Evolutionary conservation across 2,888 invertebrate genomes (phyloP).

Genomic region (Cerastis rubricosa): DNA sequence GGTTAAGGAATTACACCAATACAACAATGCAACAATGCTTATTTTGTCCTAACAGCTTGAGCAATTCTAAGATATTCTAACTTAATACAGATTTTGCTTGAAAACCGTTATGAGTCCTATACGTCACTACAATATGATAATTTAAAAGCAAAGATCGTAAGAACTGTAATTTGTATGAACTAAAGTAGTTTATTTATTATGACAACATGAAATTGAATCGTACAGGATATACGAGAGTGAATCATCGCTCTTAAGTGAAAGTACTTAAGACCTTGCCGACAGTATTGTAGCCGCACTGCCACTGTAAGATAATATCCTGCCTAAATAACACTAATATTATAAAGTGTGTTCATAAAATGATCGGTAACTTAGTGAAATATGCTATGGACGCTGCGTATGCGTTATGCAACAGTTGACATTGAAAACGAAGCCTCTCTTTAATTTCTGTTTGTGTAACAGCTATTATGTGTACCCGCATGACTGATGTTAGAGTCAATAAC

Average conservation of each 20-base stretch:
- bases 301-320: not conserved
- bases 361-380: not conserved
- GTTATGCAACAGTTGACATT: slow-evolving; percentile 64
- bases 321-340: not conserved
- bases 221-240: slow-evolving; percentile 7
- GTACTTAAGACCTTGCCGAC: slow-evolving; percentile 51
- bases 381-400: slow-evolving; percentile 32
- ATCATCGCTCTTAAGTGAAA: slow-evolving; percentile 45
- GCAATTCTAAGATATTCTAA: slow-evolving; percentile 2
- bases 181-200: not conserved
- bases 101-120: not conserved
- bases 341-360: slow-evolving; percentile 13
- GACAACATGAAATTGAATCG: not conserved
- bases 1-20: slow-evolving; percentile 14
- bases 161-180: not conserved
- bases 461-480: slow-evolving; percentile 55
- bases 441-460: slow-evolving; percentile 49
- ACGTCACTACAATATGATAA: not conserved
- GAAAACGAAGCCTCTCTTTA: slow-evolving; percentile 60
- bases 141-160: not conserved
- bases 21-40: slow-evolving; percentile 30
- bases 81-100: not conserved
- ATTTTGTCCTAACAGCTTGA: slow-evolving; percentile 3
- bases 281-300: not conserved
- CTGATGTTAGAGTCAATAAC: slow-evolving; percentile 33